Evolutionary conservation across 2,797 vertebrate species (phyloP).

Genomic region (Brachyalestes nurse): DNA sequence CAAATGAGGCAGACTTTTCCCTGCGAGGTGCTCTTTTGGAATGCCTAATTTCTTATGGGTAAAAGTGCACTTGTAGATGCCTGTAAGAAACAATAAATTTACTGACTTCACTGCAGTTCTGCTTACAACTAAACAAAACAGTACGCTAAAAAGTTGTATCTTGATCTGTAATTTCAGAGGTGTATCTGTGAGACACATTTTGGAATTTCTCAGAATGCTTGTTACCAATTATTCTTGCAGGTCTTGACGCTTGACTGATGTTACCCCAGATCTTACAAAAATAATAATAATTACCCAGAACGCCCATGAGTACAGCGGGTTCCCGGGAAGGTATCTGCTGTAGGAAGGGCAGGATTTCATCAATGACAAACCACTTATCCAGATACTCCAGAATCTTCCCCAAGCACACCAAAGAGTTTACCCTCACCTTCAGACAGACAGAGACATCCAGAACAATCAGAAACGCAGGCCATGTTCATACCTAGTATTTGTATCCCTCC

Average conservation of each 20-base stretch:
- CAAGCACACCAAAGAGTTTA: constrained; percentile 96
- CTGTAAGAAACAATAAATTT: constrained; percentile 65
- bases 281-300: constrained; percentile 81
- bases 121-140: not conserved
- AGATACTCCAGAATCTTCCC: constrained; percentile 98
- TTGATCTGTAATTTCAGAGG: not conserved
- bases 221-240: no score
- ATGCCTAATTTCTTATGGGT: constrained; percentile 97
- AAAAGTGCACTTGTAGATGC: constrained; percentile 99
- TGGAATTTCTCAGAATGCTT: no score
- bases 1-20: constrained; percentile 93
- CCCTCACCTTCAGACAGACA: constrained; percentile 84
- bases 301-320: constrained; percentile 97
- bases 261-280: not conserved
- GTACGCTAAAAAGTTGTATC: not conserved
- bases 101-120: not conserved
- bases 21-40: constrained; percentile 95
- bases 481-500: no score
- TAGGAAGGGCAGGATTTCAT: constrained; percentile 97
- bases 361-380: constrained; percentile 98
- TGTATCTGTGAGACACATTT: not conserved
- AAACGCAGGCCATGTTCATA: not conserved
- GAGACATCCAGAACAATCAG: not conserved
- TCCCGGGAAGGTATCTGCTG: constrained; percentile 98
- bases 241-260: no score